phyloP scores from a whole-genome alignment of 2,888 invertebrate genomes.

The Melipona beecheii region DNA sequence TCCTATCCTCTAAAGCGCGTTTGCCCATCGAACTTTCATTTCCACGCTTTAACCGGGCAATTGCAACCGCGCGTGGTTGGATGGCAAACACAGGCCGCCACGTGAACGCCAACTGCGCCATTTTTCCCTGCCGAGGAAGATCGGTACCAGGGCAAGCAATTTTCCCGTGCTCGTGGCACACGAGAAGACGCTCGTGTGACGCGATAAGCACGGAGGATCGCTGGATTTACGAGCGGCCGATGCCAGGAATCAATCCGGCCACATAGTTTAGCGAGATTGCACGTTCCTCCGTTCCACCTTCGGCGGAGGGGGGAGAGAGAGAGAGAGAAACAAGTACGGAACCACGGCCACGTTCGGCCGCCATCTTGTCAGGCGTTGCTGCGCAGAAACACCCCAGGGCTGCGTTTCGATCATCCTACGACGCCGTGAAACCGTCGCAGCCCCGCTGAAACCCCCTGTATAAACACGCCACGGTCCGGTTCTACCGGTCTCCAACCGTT shows the following conservation, averaged over 20 bases:
- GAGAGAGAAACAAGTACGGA: slow-evolving; percentile 18
- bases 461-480: slow-evolving; percentile 53
- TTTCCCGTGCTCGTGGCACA: slow-evolving; percentile 19
- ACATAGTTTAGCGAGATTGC: slow-evolving; percentile 79
- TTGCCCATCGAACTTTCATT: slow-evolving; percentile 7
- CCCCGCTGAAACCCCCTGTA: slow-evolving; percentile 44
- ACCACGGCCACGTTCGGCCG: slow-evolving; percentile 47
- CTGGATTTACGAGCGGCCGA: slow-evolving; percentile 78
- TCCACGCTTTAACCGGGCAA: slow-evolving; percentile 9
- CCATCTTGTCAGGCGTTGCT: slow-evolving; percentile 74
- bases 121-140: background rate
- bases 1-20: background rate
- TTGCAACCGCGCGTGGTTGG: slow-evolving; percentile 3
- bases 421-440: slow-evolving; percentile 27
- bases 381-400: slow-evolving; percentile 68
- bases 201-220: slow-evolving; percentile 66
- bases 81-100: background rate
- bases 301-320: too few species aligned
- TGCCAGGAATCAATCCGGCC: slow-evolving; percentile 81
- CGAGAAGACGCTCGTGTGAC: slow-evolving; percentile 55
- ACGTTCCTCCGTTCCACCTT: slow-evolving; percentile 71
- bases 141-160: slow-evolving; percentile 31
- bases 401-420: slow-evolving; percentile 69
- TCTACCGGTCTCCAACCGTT: slow-evolving; percentile 55
- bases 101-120: background rate